Base-by-base conservation (phyloP, 2,113 vertebrate genomes). In the Larimichthys polyactis region DNA sequence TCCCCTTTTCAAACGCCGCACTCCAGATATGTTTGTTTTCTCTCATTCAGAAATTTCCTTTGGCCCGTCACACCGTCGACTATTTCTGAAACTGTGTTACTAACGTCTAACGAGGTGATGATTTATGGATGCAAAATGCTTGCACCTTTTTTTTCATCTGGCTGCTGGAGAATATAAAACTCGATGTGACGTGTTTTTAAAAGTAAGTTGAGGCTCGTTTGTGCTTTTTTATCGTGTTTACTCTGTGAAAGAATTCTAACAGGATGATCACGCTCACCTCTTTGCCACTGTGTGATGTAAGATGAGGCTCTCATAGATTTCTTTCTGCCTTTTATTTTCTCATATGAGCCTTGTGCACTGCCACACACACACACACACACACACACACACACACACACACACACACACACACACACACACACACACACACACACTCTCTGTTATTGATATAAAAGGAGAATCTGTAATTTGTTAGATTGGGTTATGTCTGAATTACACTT, bases 401-500 rank as follows among this genome's bases (percentile, higher is more conserved):
- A 81, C 79, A 81, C 79, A 81, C 44, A 58, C 57, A 2, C n/a
- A 36, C 24, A 0, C 0, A 29, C 36, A 40, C 36, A 36, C 36
- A 36, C 36, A 36, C 36, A 36, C 32, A 36, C 32, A 36, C 32
- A 36, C 58, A 24, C 24, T n/a, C n/a, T 1, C 20, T 16, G 24
- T 51, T 7, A 52, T 71, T 62, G 70, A 72, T 71, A 79, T 75
- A 68, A 78, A 78, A 58, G 32, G 22, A 69, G 78, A 83, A 77
- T 69, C 7, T 84, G 75, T 81, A 44, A 90, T 84, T 86, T 84
- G 46, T 68, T 63, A 7, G 70, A 86, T 90, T 85, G 67, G 69
- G 86, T 92, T 87, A 87, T 74, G 27, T 82, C 78, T 88, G 62
- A 78, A 88, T 88, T 77, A 72, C 22, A 40, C 49, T 86, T 74